These are phyloP conservation scores for Zelostemma sp. DNA, from an alignment of 1,140 invertebrate genomes.

Conservation along the genomic window DNA sequence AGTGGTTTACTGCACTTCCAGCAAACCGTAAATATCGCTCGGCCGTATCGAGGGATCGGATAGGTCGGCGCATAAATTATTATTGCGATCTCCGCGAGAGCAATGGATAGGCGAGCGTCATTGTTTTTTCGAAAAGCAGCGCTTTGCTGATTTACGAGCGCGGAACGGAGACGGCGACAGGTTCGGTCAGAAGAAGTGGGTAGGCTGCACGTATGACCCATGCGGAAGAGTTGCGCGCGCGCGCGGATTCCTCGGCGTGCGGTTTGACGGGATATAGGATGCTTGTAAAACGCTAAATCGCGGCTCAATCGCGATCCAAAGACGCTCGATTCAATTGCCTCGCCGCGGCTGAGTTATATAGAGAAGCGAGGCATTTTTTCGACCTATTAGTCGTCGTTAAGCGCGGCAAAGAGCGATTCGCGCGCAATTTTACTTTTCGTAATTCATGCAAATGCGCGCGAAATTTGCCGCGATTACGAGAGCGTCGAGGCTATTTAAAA, in stretches of 20 bases:
- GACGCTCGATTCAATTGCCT: no score
- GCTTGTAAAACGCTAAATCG: constrained; percentile 53
- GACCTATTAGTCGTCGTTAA: no score
- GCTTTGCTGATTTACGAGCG: constrained; percentile 47
- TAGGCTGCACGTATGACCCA: constrained; percentile 27
- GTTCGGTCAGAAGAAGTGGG: constrained; percentile 27
- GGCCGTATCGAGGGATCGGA: constrained; percentile 40
- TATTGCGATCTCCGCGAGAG: constrained; percentile 36
- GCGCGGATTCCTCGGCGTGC: constrained; percentile 37
- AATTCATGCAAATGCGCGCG: no score
- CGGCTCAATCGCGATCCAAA: no score
- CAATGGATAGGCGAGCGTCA: constrained; percentile 23
- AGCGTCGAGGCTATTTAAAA: no score
- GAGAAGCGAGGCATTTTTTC: no score
- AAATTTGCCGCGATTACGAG: no score
- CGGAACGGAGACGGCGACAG: constrained; percentile 23
- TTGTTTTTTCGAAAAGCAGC: constrained; percentile 39
- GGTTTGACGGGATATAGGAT: constrained; percentile 42
- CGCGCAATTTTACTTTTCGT: constrained; percentile 4
- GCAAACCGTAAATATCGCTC: constrained; percentile 59
- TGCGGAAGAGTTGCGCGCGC: constrained; percentile 46
- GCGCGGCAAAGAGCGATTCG: no score
- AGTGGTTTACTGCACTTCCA: constrained; percentile 56
- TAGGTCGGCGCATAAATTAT: constrained; percentile 48
- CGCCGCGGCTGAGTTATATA: no score